Evolutionary conservation across 2,113 vertebrate genomes (phyloP).

Genomic region (Panurus biarmicus): DNA sequence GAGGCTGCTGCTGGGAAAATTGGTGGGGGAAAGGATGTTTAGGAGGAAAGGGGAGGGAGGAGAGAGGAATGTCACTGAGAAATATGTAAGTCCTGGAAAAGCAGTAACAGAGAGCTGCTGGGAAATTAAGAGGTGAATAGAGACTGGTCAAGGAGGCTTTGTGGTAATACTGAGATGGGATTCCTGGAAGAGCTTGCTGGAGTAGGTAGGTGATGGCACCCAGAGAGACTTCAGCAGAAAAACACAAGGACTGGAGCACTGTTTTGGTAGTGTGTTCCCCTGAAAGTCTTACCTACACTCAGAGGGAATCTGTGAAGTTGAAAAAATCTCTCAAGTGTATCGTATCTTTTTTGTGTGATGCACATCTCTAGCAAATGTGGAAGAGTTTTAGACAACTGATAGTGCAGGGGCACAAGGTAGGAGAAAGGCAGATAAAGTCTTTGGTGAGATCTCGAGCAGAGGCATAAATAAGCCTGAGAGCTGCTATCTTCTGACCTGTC

Average conservation of each 20-base stretch:
- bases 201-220: neutral
- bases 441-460: neutral
- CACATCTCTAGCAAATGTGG: neutral
- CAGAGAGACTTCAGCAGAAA: neutral
- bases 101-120: neutral
- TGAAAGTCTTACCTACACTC: neutral
- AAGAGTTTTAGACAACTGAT: neutral
- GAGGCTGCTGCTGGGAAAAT: neutral
- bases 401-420: neutral
- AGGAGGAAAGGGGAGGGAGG: neutral
- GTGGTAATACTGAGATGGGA: neutral
- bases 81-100: neutral
- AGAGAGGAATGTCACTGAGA: neutral
- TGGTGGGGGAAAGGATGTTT: rapidly evolving
- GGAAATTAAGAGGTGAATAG: neutral
- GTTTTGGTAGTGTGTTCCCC: neutral
- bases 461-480: neutral
- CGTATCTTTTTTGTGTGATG: neutral
- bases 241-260: neutral
- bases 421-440: neutral
- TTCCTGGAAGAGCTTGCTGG: neutral
- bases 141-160: neutral
- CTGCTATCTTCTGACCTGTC: neutral
- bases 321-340: neutral
- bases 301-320: neutral